A percentile compares a stretch with the other conserved stretches of the same genome.
phyloP scores from a whole-genome alignment of 1,140 invertebrate species.

The Drosophila pachea region DNA sequence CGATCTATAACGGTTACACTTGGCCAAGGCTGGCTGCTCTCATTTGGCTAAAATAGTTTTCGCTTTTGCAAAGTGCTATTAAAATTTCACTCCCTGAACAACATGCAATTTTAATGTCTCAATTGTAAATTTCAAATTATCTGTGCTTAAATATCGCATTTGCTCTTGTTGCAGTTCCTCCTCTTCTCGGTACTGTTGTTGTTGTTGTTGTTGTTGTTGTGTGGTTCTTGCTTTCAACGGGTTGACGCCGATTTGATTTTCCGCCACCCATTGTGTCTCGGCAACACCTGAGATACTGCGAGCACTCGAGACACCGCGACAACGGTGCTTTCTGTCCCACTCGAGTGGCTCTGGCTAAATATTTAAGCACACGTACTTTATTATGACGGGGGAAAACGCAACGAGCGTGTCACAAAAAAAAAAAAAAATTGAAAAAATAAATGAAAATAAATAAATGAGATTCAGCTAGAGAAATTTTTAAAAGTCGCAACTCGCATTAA shows the following conservation, averaged over 20 bases:
- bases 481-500: conserved; percentile 13
- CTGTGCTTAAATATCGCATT: conserved; percentile 55
- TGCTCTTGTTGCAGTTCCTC: conserved; percentile 5
- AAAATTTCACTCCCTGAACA: conserved; percentile 32
- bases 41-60: conserved; percentile 56
- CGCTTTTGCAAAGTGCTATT: conserved; percentile 48
- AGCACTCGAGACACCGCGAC: conserved; percentile 1
- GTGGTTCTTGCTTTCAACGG: conserved; percentile 50
- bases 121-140: conserved; percentile 62
- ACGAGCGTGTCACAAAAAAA: conserved; percentile 34
- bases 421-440: no score
- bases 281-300: conserved; percentile 9
- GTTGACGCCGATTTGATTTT: conserved; percentile 41
- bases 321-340: conserved; percentile 65
- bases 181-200: conserved; percentile 4
- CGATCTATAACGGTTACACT: conserved; percentile 53
- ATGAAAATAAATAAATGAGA: no score
- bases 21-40: conserved; percentile 40
- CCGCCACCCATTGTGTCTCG: conserved; percentile 47
- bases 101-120: conserved; percentile 61
- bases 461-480: conserved; percentile 40
- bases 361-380: conserved; percentile 27
- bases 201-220: conserved; percentile 12
- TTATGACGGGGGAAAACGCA: conserved; percentile 50
- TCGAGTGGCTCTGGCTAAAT: conserved; percentile 54